Percentiles rank a stretch among this genome's conserved stretches.
These are phyloP conservation scores for Emesis castigata DNA, from an alignment of 2,888 invertebrate species.

Conservation along the genomic window DNA sequence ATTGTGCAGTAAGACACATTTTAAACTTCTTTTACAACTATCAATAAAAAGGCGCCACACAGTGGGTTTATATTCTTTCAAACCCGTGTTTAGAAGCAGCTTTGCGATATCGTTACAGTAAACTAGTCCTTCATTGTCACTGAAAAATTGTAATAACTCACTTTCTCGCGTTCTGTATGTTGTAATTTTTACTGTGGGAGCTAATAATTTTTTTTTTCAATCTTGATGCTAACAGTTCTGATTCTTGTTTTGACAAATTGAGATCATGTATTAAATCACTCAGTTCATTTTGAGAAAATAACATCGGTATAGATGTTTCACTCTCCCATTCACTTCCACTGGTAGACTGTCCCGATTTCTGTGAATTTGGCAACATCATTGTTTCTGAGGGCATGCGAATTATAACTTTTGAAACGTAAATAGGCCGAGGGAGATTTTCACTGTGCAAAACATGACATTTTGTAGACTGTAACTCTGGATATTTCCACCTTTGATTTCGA, in stretches of 20 bases:
- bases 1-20: background rate
- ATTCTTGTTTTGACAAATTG: conserved; percentile 10
- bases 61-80: background rate
- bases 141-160: conserved; percentile 12
- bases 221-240: background rate
- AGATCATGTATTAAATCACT: conserved; percentile 14
- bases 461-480: conserved; percentile 13
- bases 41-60: background rate
- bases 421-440: background rate
- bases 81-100: background rate
- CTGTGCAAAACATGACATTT: conserved; percentile 11
- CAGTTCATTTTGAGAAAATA: conserved; percentile 16
- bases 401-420: background rate
- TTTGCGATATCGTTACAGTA: background rate
- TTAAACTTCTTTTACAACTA: background rate
- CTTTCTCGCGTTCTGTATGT: conserved; percentile 18
- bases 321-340: background rate
- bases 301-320: conserved; percentile 1
- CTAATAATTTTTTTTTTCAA: background rate
- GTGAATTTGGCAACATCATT: background rate
- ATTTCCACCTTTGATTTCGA: conserved; percentile 7
- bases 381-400: background rate
- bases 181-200: conserved; percentile 11
- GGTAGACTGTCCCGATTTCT: background rate
- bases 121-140: conserved; percentile 1